These are phyloP conservation scores for Ispidina picta DNA, from an alignment of 2,797 vertebrate species.

Conservation along the genomic window DNA sequence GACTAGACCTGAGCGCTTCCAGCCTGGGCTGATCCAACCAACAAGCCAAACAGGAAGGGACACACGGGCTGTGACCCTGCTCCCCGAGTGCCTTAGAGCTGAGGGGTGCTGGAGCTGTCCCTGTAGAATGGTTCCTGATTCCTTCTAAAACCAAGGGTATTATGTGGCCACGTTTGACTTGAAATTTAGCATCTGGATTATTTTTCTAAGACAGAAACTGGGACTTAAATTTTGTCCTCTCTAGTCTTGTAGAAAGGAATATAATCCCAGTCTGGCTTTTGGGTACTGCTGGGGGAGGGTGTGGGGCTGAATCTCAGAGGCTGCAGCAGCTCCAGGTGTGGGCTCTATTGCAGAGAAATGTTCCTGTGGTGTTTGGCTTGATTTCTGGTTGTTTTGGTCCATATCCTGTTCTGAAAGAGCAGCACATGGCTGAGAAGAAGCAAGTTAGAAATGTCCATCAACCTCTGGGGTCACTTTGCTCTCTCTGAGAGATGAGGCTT, in stretches of 20 bases:
- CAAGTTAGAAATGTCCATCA: neutral
- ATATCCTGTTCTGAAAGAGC: conserved; percentile 45
- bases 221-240: neutral
- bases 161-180: neutral
- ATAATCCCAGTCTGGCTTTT: neutral
- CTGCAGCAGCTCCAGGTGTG: neutral
- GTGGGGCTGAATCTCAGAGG: neutral
- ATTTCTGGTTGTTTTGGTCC: conserved; percentile 66
- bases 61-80: neutral
- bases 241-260: neutral
- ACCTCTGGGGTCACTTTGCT: neutral
- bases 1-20: conserved; percentile 75
- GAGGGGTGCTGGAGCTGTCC: neutral
- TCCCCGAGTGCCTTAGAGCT: neutral
- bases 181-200: neutral
- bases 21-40: conserved; percentile 47
- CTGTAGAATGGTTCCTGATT: neutral
- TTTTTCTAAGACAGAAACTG: neutral
- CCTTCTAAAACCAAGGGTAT: neutral
- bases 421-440: conserved; percentile 54
- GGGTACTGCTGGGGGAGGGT: neutral
- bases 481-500: neutral
- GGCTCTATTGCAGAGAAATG: neutral
- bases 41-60: conserved; percentile 68
- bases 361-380: conserved; percentile 63